These are phyloP conservation scores for Morbakka virulenta DNA, from an alignment of 30 jellyfish, hydroid and myxozoan genomes.

Conservation along the genomic window DNA sequence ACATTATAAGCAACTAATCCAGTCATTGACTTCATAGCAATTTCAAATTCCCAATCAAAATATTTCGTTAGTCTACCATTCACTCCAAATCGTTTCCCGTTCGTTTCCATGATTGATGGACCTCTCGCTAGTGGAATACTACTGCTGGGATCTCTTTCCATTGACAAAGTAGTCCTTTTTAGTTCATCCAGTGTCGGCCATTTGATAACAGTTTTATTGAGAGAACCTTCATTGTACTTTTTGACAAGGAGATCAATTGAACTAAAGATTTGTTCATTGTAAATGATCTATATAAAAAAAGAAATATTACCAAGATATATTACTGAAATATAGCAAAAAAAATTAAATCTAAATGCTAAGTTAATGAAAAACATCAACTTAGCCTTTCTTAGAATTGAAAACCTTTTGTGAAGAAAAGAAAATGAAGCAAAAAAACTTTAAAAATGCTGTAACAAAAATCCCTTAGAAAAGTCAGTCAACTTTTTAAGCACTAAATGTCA, in stretches of 20 bases:
- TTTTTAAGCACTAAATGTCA: no score
- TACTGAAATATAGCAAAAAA: no score
- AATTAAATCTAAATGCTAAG: no score
- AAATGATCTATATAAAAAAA: slow-evolving; percentile 23
- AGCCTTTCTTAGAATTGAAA: no score
- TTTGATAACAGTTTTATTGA: slow-evolving; percentile 15
- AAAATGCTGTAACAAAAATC: no score
- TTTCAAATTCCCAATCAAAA: slow-evolving; percentile 54
- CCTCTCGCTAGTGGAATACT: slow-evolving; percentile 30
- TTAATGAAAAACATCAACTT: no score
- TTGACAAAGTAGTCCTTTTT: slow-evolving; percentile 13
- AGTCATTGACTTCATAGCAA: slow-evolving; percentile 42
- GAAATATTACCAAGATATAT: not conserved
- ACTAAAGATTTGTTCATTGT: slow-evolving; percentile 40
- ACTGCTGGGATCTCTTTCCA: slow-evolving; percentile 24
- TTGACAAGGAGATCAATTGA: slow-evolving; percentile 26
- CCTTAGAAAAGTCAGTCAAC: no score
- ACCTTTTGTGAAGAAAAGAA: no score
- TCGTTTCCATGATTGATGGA: slow-evolving; percentile 52
- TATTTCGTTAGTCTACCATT: slow-evolving; percentile 9
- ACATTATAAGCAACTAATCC: slow-evolving; percentile 50
- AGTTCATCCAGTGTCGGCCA: not conserved
- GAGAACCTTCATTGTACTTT: slow-evolving; percentile 21
- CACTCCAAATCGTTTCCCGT: slow-evolving; percentile 60
- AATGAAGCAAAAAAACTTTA: no score